Evolutionary conservation across 1,140 invertebrate species (phyloP).

Genomic region (Latrodectus geometricus): DNA sequence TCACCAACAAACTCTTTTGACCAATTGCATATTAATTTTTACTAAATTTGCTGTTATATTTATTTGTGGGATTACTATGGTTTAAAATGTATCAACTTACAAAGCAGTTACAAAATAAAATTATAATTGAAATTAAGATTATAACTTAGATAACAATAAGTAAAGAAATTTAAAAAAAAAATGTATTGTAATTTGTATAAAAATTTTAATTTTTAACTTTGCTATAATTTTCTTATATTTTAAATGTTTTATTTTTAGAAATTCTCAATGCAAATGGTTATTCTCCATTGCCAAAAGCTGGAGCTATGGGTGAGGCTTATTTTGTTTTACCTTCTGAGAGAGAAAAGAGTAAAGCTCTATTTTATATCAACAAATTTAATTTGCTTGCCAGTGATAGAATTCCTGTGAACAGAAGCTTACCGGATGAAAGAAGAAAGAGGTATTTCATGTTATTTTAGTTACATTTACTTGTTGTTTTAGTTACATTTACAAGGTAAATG

Average conservation of each 20-base stretch:
- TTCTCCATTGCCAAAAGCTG: conserved; percentile 79
- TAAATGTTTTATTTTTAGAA: conserved; percentile 71
- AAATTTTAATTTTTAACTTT: background rate
- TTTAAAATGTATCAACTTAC: too few relatives aligned
- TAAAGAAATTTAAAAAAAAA: too few relatives aligned
- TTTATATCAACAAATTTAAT: conserved; percentile 90
- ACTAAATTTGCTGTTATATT: too few relatives aligned
- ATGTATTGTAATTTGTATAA: too few relatives aligned
- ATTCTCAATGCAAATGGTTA: conserved; percentile 86
- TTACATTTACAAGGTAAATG: too few relatives aligned
- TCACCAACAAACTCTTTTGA: too few relatives aligned
- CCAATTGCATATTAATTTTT: too few relatives aligned
- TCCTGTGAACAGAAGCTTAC: conserved; percentile 87
- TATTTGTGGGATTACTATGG: too few relatives aligned
- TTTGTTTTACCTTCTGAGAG: conserved; percentile 81
- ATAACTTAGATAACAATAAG: too few relatives aligned
- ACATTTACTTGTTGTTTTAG: too few relatives aligned
- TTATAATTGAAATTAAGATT: too few relatives aligned
- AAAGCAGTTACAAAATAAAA: too few relatives aligned
- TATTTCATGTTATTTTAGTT: conserved; percentile 64
- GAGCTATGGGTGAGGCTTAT: conserved; percentile 84
- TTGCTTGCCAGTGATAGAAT: conserved; percentile 91
- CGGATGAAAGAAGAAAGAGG: conserved; percentile 86
- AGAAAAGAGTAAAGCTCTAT: conserved; percentile 82
- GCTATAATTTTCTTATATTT: background rate